These are phyloP conservation scores for Pseudachorutes palmiensis DNA, from an alignment of 1,140 invertebrate species.

Conservation along the genomic window DNA sequence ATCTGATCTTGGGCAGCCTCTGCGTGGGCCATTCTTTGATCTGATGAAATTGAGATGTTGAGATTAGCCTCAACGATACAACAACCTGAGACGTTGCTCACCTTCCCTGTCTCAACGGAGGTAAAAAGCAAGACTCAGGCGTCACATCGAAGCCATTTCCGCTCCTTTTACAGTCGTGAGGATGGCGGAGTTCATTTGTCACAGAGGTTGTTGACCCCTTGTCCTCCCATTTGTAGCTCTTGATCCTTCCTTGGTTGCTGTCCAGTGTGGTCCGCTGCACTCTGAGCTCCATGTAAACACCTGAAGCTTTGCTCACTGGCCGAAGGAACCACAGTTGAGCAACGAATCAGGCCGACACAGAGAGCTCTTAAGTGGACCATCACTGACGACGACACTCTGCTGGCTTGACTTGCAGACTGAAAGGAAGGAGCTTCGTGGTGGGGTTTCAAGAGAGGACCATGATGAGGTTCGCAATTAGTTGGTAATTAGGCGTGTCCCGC, in stretches of 20 bases:
- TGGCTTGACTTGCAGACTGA: not conserved
- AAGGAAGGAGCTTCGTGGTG: not conserved
- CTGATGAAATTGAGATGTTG: not conserved
- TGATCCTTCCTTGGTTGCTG: not conserved
- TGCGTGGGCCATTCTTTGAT: not conserved
- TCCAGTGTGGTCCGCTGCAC: no score
- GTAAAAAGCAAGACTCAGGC: slow-evolving; percentile 37
- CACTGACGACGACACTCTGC: not conserved
- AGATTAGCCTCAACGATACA: slow-evolving; percentile 22
- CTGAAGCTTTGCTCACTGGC: slow-evolving; percentile 36
- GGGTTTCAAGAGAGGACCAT: not conserved
- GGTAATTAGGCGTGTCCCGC: slow-evolving; percentile 17
- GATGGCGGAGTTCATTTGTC: not conserved
- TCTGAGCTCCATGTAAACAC: slow-evolving; percentile 23
- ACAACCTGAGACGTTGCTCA: slow-evolving; percentile 38
- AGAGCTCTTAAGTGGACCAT: not conserved
- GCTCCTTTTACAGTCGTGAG: not conserved
- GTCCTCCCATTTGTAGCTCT: not conserved
- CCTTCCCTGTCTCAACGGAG: slow-evolving; percentile 24
- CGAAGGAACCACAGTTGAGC: slow-evolving; percentile 32
- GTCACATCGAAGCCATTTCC: slow-evolving; percentile 29
- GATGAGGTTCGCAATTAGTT: slow-evolving; percentile 23
- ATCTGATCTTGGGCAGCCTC: not conserved
- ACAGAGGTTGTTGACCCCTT: not conserved
- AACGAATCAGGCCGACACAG: slow-evolving; percentile 35